phyloP scores from a whole-genome alignment of 2,113 vertebrate species.

The Apeltes quadracus region DNA sequence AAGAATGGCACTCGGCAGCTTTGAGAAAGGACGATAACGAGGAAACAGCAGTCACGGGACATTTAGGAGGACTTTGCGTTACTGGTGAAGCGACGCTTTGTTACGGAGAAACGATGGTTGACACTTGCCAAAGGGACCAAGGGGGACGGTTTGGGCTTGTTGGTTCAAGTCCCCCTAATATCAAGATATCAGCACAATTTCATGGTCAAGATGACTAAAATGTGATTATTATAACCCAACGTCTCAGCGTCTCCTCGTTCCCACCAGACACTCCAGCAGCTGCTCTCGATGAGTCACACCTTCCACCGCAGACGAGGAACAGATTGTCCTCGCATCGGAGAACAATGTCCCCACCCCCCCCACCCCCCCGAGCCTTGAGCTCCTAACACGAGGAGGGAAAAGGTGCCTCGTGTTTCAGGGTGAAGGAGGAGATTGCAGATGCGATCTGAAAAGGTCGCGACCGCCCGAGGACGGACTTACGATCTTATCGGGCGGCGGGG shows the following conservation, averaged over 20 bases:
- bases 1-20: slow-evolving; percentile 30
- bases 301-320: slow-evolving; percentile 37
- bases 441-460: slow-evolving; percentile 42
- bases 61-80: slow-evolving; percentile 36
- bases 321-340: slow-evolving; percentile 33
- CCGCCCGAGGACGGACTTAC: slow-evolving; percentile 82
- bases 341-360: slow-evolving; percentile 2
- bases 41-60: slow-evolving; percentile 25
- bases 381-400: slow-evolving; percentile 5
- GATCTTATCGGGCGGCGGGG: slow-evolving; percentile 92
- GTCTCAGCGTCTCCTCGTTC: slow-evolving; percentile 25
- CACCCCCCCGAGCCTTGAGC: neutral
- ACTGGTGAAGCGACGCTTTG: slow-evolving; percentile 17
- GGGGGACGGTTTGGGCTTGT: slow-evolving; percentile 21
- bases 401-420: slow-evolving; percentile 11
- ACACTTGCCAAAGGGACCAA: slow-evolving; percentile 17
- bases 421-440: neutral
- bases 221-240: too few species aligned
- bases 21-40: slow-evolving; percentile 11
- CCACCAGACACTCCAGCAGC: slow-evolving; percentile 44
- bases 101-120: slow-evolving; percentile 7
- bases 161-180: slow-evolving; percentile 11
- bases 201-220: neutral
- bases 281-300: slow-evolving; percentile 64
- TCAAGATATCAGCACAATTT: slow-evolving; percentile 1